phyloP scores from a whole-genome alignment of 2,888 invertebrate species.

The Strigamia transsilvanica region DNA sequence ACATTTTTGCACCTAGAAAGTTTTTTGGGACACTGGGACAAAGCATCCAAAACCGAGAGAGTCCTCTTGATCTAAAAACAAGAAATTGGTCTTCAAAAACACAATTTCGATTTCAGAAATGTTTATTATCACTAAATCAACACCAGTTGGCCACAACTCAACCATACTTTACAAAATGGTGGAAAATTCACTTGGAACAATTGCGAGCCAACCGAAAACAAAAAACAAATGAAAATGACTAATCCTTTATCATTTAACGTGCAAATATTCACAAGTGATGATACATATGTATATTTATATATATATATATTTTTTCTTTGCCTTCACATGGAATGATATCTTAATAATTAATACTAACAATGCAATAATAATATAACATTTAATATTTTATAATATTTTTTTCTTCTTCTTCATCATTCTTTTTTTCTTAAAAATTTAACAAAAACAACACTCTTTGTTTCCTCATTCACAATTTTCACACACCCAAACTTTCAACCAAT shows the following conservation, averaged over 20 bases:
- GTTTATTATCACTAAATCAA: too few species aligned
- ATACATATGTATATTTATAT: neutral
- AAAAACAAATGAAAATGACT: neutral
- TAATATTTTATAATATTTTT: neutral
- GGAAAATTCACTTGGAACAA: too few species aligned
- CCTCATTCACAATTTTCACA: neutral
- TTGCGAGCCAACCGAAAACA: neutral
- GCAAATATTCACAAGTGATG: constrained; percentile 8
- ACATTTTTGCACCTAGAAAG: too few species aligned
- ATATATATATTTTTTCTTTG: neutral
- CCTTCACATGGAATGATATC: constrained; percentile 5
- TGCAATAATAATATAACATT: neutral
- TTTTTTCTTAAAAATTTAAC: constrained; percentile 10
- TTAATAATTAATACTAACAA: neutral
- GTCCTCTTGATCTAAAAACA: too few species aligned
- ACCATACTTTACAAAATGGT: too few species aligned
- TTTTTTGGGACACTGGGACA: too few species aligned
- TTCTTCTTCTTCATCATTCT: too few species aligned
- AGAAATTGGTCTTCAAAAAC: too few species aligned
- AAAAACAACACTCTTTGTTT: neutral
- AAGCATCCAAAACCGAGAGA: too few species aligned
- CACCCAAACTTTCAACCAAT: neutral
- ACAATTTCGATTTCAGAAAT: too few species aligned
- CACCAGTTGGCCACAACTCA: too few species aligned
- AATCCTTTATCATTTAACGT: neutral